Percentiles rank a stretch among this genome's conserved stretches.
These are phyloP conservation scores for Lissocephala sabroskyi DNA, from an alignment of 2,888 invertebrate species.

Conservation along the genomic window DNA sequence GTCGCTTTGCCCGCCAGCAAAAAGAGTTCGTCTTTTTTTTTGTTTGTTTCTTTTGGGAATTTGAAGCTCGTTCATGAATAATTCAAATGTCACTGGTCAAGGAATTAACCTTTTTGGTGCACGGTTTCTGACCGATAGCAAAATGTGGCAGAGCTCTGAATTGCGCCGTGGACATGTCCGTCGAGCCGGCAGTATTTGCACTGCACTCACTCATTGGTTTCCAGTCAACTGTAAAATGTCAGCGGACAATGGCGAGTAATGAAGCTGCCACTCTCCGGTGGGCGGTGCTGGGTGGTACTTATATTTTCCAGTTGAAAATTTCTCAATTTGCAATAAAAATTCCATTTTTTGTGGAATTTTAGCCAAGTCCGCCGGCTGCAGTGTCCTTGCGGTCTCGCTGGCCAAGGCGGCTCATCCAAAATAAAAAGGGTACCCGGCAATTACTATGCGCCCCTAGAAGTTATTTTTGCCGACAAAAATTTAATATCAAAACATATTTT, in stretches of 20 bases:
- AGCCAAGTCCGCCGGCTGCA: conserved; percentile 5
- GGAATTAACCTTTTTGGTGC: conserved; percentile 4
- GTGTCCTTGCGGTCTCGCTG: conserved; percentile 19
- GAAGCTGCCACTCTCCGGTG: no score
- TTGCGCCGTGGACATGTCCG: no score
- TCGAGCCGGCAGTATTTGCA: no score
- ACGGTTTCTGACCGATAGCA: background rate
- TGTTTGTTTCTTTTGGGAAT: background rate
- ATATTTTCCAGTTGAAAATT: conserved; percentile 57
- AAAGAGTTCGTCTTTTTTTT: conserved; percentile 26
- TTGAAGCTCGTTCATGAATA: background rate
- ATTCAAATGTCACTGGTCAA: conserved; percentile 3
- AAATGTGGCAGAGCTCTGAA: no score
- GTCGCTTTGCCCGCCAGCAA: conserved; percentile 1
- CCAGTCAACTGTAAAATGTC: no score
- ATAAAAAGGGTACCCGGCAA: conserved; percentile 42
- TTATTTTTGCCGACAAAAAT: conserved; percentile 55
- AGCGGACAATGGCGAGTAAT: no score
- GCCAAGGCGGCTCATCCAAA: conserved; percentile 5
- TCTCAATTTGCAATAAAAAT: conserved; percentile 64
- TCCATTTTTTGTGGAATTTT: conserved; percentile 59
- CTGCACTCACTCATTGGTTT: no score
- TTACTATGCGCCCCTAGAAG: conserved; percentile 48
- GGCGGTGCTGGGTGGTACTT: no score
- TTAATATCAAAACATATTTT: conserved; percentile 64